Evolutionary conservation across 2,888 invertebrate genomes (phyloP), one percentile per base, ranked within the genome.

Genomic region (Agrilus mali): DNA sequence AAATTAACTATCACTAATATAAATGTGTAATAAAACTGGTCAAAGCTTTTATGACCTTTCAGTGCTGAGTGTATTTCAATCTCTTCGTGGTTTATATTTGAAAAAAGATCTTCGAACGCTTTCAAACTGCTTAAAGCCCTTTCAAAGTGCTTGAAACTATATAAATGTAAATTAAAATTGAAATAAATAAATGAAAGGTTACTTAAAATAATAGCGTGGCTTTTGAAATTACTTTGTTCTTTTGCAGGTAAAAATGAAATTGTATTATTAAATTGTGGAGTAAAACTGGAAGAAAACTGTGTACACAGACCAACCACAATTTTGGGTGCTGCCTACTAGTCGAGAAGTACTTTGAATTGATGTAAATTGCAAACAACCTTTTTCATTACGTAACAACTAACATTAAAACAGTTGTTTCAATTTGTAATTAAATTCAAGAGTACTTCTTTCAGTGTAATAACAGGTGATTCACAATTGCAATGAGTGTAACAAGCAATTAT

Each of bases 401-500:
- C n/a, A 15, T n/a, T 15, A 36, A 14, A 15, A 36, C 15, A 15
- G 16, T 4, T 36, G 16, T 42, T 36, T 42, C 37, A 27, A 33
- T 27, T 20, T 17, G 8, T 17, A 16, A 27, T 35, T 22, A 40
- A 48, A 46, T 40, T 44, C 41, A 40, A 41, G 42, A 37, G 40
- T 39, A 39, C 40, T 43, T 44, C 33, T 38, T 47, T 41, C 49
- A 53, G 62, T 62, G 61, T 63, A 64, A 64, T 63, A 64, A 63
- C 63, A 62, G 61, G 61, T 59, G 62, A 63, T 58, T 60, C 56
- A 58, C 59, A 60, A 53, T 47, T 47, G 52, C 53, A 54, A 54
- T 50, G 50, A 53, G 41, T 32, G 40, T 40, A 17, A 41, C 12
- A 47, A 50, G 47, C 41, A 40, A 8, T 16, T 22, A 20, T 27